Percentiles rank a stretch among this genome's conserved stretches.
phyloP scores from a whole-genome alignment of 2,797 vertebrate genomes.

The Anguilla marmorata region DNA sequence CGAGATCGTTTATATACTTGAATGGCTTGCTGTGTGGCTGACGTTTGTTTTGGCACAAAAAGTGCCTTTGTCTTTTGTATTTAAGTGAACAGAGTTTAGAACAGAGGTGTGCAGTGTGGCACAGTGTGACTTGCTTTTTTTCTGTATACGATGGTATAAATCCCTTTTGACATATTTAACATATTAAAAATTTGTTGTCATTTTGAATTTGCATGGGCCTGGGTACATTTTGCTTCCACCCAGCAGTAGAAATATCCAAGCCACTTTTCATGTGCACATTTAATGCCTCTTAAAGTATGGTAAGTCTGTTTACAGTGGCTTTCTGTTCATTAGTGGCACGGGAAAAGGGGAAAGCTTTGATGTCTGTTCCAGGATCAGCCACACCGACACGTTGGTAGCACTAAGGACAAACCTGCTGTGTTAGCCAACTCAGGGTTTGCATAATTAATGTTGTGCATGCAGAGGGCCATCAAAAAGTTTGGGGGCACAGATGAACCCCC shows the following conservation, averaged over 20 bases:
- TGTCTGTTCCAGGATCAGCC: background rate
- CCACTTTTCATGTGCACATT: background rate
- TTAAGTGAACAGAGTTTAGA: background rate
- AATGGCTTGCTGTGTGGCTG: background rate
- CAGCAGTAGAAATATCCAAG: background rate
- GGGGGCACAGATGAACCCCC: background rate
- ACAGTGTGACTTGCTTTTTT: background rate
- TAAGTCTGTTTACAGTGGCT: background rate
- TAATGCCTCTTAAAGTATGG: background rate
- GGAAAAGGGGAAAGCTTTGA: background rate
- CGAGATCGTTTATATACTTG: background rate
- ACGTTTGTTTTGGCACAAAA: background rate
- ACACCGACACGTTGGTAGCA: background rate
- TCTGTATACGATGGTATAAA: background rate
- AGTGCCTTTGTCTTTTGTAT: background rate
- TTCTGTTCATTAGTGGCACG: background rate
- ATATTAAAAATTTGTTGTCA: background rate
- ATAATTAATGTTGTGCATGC: background rate
- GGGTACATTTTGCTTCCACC: background rate
- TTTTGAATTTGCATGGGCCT: background rate
- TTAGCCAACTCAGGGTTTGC: background rate
- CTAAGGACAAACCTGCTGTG: background rate
- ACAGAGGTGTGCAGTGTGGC: background rate
- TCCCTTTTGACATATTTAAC: background rate
- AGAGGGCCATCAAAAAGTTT: background rate